These are phyloP conservation scores for Erpornis zantholeuca DNA, from an alignment of 2,113 vertebrate genomes.

Conservation along the genomic window DNA sequence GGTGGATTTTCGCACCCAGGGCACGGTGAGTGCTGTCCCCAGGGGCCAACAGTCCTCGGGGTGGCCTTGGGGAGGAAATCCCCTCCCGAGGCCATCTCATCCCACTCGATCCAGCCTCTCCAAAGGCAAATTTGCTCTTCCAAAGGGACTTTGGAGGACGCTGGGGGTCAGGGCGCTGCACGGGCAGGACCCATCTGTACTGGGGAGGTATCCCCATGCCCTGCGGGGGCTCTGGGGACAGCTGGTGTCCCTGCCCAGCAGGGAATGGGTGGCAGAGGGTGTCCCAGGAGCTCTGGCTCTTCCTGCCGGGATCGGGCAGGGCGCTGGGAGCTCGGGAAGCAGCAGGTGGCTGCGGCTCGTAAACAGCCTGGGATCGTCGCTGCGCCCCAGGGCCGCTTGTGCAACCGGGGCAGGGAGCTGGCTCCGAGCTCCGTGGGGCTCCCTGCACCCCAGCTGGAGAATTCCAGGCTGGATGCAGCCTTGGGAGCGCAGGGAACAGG, in stretches of 20 bases:
- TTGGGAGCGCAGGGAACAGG: accelerated
- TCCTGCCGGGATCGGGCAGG: background rate
- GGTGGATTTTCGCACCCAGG: accelerated
- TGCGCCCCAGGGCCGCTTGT: background rate
- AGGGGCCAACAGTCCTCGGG: background rate
- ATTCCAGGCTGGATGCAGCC: background rate
- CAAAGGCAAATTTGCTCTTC: background rate
- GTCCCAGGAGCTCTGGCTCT: background rate
- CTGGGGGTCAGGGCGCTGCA: background rate
- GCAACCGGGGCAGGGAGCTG: conserved; percentile 33
- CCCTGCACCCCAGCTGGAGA: background rate
- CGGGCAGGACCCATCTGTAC: accelerated
- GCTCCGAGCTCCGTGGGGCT: background rate
- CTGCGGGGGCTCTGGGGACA: background rate
- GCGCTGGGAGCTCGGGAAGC: background rate
- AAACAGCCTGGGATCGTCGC: background rate
- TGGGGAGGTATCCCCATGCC: accelerated
- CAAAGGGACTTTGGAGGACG: background rate
- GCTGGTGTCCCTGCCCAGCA: background rate
- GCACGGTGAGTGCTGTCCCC: accelerated
- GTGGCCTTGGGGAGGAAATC: background rate
- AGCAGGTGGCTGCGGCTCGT: background rate
- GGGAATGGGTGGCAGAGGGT: background rate
- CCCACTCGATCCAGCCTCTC: accelerated
- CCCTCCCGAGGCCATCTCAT: accelerated